These are phyloP conservation scores for Blomia tropicalis DNA, from an alignment of 2,888 invertebrate species.

Conservation along the genomic window DNA sequence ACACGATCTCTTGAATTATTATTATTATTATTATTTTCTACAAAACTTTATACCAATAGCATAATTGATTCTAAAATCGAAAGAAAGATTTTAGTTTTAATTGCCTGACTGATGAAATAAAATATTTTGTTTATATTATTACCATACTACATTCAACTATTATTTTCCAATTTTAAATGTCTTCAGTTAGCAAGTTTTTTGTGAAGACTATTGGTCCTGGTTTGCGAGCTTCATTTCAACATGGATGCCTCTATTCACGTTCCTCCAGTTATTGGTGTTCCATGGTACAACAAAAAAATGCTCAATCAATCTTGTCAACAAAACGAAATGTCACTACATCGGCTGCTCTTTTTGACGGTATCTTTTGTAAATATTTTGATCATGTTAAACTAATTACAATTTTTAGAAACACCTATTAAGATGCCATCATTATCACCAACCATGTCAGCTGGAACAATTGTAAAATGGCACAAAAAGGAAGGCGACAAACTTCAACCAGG, in stretches of 20 bases:
- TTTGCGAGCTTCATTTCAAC: neutral
- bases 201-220: neutral
- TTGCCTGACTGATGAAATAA: no score
- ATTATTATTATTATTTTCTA: no score
- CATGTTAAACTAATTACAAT: neutral
- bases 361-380: neutral
- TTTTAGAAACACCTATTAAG: constrained; percentile 30
- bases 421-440: constrained; percentile 50
- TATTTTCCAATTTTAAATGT: no score
- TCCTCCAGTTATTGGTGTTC: neutral
- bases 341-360: constrained; percentile 3
- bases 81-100: no score
- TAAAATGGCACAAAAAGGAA: constrained; percentile 45
- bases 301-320: neutral
- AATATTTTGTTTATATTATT: no score
- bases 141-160: no score
- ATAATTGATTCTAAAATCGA: no score
- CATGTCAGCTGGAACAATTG: constrained; percentile 46
- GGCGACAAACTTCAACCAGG: constrained; percentile 43
- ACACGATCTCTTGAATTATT: no score
- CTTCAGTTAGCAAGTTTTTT: neutral
- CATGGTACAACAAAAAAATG: neutral
- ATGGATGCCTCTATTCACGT: neutral
- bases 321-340: constrained; percentile 2
- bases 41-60: no score